Conservation (phyloP, 1,140 invertebrate genomes). For the Macrobrachium nipponense region DNA sequence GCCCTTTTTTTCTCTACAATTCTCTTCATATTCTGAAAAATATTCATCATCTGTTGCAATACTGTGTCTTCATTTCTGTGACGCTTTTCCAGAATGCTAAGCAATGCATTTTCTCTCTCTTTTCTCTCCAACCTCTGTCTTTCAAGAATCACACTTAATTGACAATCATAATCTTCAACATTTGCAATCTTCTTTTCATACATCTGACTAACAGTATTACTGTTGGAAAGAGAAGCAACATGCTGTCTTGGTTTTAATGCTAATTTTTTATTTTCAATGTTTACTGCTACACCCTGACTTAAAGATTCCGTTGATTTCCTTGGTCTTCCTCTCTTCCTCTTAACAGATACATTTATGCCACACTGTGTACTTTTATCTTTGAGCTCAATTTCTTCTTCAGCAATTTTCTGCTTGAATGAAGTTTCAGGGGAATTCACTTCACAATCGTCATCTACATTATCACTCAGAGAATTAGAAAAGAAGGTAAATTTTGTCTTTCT, state of each 20-base stretch:
- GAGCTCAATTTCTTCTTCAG: no score
- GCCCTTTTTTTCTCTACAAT: constrained; percentile 6
- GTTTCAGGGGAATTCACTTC: background rate
- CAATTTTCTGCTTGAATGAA: no score
- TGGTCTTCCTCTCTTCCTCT: constrained; percentile 24
- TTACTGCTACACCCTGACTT: no score
- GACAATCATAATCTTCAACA: no score
- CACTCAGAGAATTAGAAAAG: constrained; percentile 32
- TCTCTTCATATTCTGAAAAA: background rate
- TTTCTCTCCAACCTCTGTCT: background rate
- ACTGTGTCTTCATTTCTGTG: constrained; percentile 9
- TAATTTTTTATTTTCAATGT: no score
- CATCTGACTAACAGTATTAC: no score
- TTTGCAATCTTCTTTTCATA: no score
- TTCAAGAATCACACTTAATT: background rate
- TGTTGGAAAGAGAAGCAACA: no score
- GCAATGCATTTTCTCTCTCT: constrained; percentile 3
- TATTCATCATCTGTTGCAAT: constrained; percentile 19
- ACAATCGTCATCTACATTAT: constrained; percentile 39
- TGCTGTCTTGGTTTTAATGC: no score
- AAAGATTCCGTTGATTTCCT: background rate
- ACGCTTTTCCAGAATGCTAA: background rate
- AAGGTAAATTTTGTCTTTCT: constrained; percentile 45
- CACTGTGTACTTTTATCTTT: no score
- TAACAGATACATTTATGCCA: background rate